phyloP scores from a whole-genome alignment of 2,888 invertebrate species.

The Dichetophora obliterata region DNA sequence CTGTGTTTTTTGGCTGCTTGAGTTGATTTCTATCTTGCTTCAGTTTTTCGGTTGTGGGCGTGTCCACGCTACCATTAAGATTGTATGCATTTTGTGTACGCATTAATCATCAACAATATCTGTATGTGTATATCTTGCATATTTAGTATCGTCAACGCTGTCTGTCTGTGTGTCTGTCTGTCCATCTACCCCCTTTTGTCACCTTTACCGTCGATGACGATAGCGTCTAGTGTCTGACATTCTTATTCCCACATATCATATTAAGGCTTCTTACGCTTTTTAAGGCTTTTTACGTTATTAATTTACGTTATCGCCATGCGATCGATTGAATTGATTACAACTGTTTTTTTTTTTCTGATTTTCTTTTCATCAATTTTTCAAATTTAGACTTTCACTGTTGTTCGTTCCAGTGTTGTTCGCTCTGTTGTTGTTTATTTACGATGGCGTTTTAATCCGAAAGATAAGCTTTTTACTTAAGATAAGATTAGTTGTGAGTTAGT shows the following conservation, averaged over 20 bases:
- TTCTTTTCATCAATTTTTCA: constrained; percentile 4
- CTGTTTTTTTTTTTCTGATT: neutral
- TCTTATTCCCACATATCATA: no score
- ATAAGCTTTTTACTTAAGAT: constrained; percentile 19
- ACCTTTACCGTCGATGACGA: no score
- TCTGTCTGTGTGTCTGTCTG: no score
- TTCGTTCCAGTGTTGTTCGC: neutral
- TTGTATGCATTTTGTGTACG: neutral
- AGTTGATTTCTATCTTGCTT: neutral
- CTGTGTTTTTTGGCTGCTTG: neutral
- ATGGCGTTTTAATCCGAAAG: constrained; percentile 16
- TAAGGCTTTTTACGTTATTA: no score
- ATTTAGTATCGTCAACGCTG: no score
- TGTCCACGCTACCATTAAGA: neutral
- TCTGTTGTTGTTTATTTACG: constrained; percentile 14
- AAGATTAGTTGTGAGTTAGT: constrained; percentile 11
- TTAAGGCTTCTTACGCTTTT: no score
- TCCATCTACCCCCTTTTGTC: no score
- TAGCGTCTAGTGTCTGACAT: no score
- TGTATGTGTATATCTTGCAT: no score
- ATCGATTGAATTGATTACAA: constrained; percentile 9
- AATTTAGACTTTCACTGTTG: constrained; percentile 25
- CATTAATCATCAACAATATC: no score
- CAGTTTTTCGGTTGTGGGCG: neutral
- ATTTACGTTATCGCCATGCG: no score